Base-by-base conservation (phyloP, 1,140 invertebrate species). In the Drosophila triauraria region DNA sequence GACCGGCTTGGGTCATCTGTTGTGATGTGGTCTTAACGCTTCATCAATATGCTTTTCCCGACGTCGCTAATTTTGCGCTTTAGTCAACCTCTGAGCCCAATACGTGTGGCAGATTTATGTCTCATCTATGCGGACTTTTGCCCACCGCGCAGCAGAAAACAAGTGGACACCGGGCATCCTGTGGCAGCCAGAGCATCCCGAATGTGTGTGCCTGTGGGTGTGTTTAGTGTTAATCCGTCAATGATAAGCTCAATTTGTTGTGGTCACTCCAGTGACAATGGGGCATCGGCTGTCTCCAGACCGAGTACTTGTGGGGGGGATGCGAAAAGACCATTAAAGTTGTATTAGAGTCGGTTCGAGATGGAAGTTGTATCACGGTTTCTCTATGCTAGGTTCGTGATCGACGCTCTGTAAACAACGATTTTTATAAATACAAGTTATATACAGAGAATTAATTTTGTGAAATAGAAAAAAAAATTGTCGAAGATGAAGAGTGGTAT, bases 171-270 rank as follows among this genome's bases (percentile, higher is more conserved):
- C 47, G 50, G 40, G 30, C 62, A 54, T 43, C 56, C 47, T 43
- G 56, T 70, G 69, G 67, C 53, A 17, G 25, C 43, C 44, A 25
- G 53, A 35, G 38, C 53, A 40, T 17, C 44, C 47, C 9, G 35
- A 44, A 23, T 47, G 25, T 51, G 25, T 46, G 68, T 61, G 57
- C 79, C 48, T 76, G 82, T 43, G 77, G 60, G 70, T 85, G 78
- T 90, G 78, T 90, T 85, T 86, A 90, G 86, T 90, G 86, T 91
- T 90, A 90, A 90, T 90, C 86, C 86, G 86, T 90, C 86, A 91
- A 90, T 91, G 86, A 90, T 90, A 90, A 90, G 86, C 86, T 90
- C 86, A 90, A 90, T 90, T 90, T 90, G 86, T 82, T 90, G 86
- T 87, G 86, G 86, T 91, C 86, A 90, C 82, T 90, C 57, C 70